Conservation (phyloP, 2,888 invertebrate genomes). For the Fabriciana adippe region DNA sequence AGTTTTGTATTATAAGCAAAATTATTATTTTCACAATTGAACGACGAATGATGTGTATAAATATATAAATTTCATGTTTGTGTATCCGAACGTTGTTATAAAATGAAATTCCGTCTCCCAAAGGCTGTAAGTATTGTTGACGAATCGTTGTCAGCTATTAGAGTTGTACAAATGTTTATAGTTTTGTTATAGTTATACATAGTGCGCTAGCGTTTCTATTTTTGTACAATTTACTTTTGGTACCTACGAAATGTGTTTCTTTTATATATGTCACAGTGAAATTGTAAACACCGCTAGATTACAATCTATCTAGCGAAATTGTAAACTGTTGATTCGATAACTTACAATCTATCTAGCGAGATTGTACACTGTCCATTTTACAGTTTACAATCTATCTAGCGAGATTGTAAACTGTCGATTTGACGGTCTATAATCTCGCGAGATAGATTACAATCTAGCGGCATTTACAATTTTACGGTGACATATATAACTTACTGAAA, state of each 20-base stretch:
- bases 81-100: constrained; percentile 20
- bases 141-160: constrained; percentile 19
- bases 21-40: too few relatives aligned
- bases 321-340: too few relatives aligned
- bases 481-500: too few relatives aligned
- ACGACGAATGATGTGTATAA: background rate
- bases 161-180: constrained; percentile 19
- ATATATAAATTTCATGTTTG: background rate
- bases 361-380: too few relatives aligned
- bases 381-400: too few relatives aligned
- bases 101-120: constrained; percentile 25
- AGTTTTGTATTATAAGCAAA: too few relatives aligned
- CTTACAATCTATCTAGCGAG: too few relatives aligned
- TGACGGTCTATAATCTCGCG: too few relatives aligned
- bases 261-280: constrained; percentile 10
- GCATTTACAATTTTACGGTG: too few relatives aligned
- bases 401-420: too few relatives aligned
- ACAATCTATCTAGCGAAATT: too few relatives aligned
- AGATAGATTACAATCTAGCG: too few relatives aligned
- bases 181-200: constrained; percentile 23
- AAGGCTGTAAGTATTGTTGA: constrained; percentile 28
- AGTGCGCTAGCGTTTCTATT: constrained; percentile 35
- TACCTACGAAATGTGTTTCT: constrained; percentile 24
- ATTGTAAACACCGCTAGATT: background rate
- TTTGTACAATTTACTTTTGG: constrained; percentile 28